Evolutionary conservation across 2,888 invertebrate species (phyloP).

Genomic region (Anticlea derivata): DNA sequence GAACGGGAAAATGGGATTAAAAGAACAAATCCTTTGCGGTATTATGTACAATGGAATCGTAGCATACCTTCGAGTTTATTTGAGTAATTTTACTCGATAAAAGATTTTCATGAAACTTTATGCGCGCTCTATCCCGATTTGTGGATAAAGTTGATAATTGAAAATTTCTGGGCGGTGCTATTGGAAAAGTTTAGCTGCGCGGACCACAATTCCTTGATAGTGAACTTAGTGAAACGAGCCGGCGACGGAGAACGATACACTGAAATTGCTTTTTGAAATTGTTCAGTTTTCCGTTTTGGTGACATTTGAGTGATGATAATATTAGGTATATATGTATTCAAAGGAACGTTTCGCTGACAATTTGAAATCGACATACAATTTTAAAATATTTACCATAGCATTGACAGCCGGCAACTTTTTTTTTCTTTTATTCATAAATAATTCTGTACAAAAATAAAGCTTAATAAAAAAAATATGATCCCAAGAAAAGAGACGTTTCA

Average conservation of each 20-base stretch:
- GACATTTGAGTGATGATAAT: conserved; percentile 15
- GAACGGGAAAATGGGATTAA: conserved; percentile 42
- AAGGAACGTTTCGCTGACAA: background rate
- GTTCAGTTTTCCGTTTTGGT: conserved; percentile 26
- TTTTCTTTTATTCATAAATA: too few relatives aligned
- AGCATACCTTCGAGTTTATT: conserved; percentile 27
- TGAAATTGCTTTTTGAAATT: conserved; percentile 44
- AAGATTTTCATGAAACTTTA: conserved; percentile 39
- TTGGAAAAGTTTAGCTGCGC: conserved; percentile 59
- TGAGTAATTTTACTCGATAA: conserved; percentile 41
- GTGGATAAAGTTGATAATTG: conserved; percentile 65
- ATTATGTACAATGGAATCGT: conserved; percentile 32
- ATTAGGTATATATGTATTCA: conserved; percentile 7
- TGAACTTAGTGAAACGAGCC: conserved; percentile 35
- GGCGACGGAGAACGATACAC: conserved; percentile 40
- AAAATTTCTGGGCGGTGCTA: conserved; percentile 59
- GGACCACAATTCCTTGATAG: conserved; percentile 50
- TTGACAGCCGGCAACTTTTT: too few relatives aligned
- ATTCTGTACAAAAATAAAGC: too few relatives aligned
- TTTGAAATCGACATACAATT: background rate
- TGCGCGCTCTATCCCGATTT: conserved; percentile 42
- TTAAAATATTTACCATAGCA: too few relatives aligned
- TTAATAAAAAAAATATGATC: too few relatives aligned
- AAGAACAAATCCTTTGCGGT: conserved; percentile 41
- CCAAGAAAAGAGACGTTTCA: too few relatives aligned